Conservation (phyloP, 1,140 invertebrate species). For the Drosophila tsacasi region DNA sequence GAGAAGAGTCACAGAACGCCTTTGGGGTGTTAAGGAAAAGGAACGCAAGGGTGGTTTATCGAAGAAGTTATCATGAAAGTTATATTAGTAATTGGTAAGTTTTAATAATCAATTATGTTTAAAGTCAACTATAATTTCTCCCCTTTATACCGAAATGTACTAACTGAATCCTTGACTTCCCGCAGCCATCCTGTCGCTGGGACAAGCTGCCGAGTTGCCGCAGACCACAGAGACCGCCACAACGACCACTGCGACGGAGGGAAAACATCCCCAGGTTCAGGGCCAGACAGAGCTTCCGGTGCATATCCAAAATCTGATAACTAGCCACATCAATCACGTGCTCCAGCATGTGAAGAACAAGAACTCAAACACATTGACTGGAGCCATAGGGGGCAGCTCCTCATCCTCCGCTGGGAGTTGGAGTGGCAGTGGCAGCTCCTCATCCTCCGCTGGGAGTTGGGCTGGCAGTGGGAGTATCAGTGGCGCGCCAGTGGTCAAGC, state of each 20-base stretch:
- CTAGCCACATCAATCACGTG: slow-evolving; percentile 74
- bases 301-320: slow-evolving; percentile 68
- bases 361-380: slow-evolving; percentile 43
- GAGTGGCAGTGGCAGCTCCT: slow-evolving; percentile 11
- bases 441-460: slow-evolving; percentile 2
- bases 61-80: no score
- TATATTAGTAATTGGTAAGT: slow-evolving; percentile 59
- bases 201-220: slow-evolving; percentile 41
- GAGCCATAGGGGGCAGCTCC: slow-evolving; percentile 46
- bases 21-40: slow-evolving; percentile 20
- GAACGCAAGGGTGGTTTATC: neutral
- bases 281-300: slow-evolving; percentile 39
- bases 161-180: neutral
- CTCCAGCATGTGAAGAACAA: slow-evolving; percentile 52
- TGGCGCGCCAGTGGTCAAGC: slow-evolving; percentile 44
- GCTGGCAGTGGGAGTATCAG: slow-evolving; percentile 19
- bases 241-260: slow-evolving; percentile 3
- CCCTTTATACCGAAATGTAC: neutral
- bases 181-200: slow-evolving; percentile 47
- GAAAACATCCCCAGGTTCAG: slow-evolving; percentile 10
- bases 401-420: neutral
- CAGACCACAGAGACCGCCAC: slow-evolving; percentile 30
- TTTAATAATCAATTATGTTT: neutral
- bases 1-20: slow-evolving; percentile 48
- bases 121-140: neutral